These are phyloP conservation scores for Echinometra lucunter DNA, from an alignment of 53 echinoderm and acorn worm genomes.

Conservation along the genomic window DNA sequence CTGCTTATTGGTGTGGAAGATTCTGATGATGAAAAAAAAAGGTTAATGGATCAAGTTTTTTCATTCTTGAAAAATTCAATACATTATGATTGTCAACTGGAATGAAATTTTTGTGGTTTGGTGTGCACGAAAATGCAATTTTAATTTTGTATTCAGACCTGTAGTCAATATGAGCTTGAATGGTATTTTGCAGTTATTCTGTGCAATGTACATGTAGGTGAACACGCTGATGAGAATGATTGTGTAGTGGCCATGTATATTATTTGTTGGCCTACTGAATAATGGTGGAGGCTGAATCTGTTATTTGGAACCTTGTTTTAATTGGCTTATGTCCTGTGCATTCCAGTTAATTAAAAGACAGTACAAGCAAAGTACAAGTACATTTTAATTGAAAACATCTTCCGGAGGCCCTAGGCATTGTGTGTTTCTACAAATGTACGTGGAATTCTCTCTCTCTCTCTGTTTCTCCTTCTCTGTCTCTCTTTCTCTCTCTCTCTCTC, in stretches of 20 bases:
- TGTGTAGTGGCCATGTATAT: too few relatives aligned
- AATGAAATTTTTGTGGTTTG: conserved; percentile 2
- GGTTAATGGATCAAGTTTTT: conserved; percentile 21
- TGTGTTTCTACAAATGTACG: too few relatives aligned
- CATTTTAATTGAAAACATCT: too few relatives aligned
- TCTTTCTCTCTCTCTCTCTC: neutral
- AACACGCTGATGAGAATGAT: too few relatives aligned
- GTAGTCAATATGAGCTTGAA: neutral
- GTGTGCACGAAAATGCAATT: neutral
- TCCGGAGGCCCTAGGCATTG: too few relatives aligned
- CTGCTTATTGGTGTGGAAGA: conserved; percentile 16
- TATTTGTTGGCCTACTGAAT: neutral
- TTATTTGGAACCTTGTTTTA: neutral
- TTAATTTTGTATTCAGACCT: conserved; percentile 8
- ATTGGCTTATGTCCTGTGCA: neutral
- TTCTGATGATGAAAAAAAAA: conserved; percentile 9
- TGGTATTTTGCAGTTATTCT: neutral
- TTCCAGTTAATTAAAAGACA: conserved; percentile 33
- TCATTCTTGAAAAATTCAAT: neutral
- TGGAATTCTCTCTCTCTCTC: too few relatives aligned
- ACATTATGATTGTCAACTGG: neutral
- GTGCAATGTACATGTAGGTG: neutral
- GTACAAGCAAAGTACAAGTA: too few relatives aligned
- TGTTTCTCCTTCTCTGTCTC: neutral
- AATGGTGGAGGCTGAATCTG: neutral